phyloP scores from a whole-genome alignment of 2,113 vertebrate species.

The Phaethornis superciliosus region DNA sequence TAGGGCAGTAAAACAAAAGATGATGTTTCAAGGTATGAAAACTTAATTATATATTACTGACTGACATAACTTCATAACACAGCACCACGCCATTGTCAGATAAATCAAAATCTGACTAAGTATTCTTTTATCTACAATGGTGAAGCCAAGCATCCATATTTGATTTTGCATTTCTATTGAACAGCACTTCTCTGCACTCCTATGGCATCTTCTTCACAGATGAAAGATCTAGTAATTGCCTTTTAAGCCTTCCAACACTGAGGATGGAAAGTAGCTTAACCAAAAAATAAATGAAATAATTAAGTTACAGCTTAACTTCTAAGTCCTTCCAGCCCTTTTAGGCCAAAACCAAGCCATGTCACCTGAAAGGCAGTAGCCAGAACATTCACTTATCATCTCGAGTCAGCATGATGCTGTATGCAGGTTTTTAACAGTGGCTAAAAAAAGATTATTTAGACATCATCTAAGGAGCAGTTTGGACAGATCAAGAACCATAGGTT shows the following conservation, averaged over 20 bases:
- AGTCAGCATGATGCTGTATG: background rate
- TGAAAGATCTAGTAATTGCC: background rate
- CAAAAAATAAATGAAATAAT: background rate
- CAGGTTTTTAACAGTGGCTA: background rate
- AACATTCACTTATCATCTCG: background rate
- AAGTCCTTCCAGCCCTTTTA: background rate
- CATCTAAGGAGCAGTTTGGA: background rate
- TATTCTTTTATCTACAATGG: background rate
- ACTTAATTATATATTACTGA: background rate
- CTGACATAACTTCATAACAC: background rate
- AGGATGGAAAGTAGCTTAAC: background rate
- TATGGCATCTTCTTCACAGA: background rate
- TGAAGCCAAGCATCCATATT: background rate
- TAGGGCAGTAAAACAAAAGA: conserved; percentile 34
- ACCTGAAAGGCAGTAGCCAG: background rate
- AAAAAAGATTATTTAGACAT: background rate
- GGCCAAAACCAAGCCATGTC: background rate
- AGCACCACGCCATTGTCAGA: background rate
- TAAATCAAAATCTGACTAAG: background rate
- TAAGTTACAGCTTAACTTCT: background rate
- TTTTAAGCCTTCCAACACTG: background rate
- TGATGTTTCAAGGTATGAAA: conserved; percentile 41
- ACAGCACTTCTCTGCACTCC: background rate
- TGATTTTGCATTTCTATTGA: background rate
- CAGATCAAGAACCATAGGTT: background rate